Evolutionary conservation across 1,140 invertebrate species (phyloP).

Genomic region (Pectinophora gossypiella): DNA sequence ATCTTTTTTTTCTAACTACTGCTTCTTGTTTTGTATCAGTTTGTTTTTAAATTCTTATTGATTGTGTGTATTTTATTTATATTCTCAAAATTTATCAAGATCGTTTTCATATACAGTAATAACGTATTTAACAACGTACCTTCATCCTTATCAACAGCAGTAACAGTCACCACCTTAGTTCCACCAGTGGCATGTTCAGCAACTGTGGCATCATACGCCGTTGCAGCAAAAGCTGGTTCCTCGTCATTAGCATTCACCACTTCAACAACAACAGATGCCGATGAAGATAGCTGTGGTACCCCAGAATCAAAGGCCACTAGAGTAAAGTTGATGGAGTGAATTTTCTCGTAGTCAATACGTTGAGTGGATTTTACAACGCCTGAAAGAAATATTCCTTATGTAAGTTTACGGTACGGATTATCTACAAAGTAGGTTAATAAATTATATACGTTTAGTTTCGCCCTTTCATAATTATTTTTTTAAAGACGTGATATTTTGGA

Average conservation of each 20-base stretch:
- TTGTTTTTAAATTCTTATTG: not conserved
- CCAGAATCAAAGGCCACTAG: constrained; percentile 90
- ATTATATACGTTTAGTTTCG: no score
- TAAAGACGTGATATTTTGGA: no score
- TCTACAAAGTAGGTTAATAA: no score
- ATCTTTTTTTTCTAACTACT: no score
- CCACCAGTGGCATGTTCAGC: constrained; percentile 85
- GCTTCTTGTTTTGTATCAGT: no score
- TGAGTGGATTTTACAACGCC: constrained; percentile 88
- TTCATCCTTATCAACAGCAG: constrained; percentile 85
- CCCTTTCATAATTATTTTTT: no score
- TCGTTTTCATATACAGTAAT: not conserved
- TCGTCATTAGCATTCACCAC: constrained; percentile 93
- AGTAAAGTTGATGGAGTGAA: constrained; percentile 85
- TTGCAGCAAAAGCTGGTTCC: constrained; percentile 84
- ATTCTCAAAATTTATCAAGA: not conserved
- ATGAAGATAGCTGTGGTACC: constrained; percentile 85
- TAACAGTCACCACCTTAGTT: constrained; percentile 81
- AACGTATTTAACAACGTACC: constrained; percentile 47
- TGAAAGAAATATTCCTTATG: constrained; percentile 22
- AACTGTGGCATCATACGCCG: constrained; percentile 82
- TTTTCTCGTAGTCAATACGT: constrained; percentile 89
- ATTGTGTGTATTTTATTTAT: no score
- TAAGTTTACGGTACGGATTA: no score
- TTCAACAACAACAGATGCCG: constrained; percentile 84